Evolutionary conservation across 2,888 invertebrate genomes (phyloP).

Genomic region (Oscheius sp.): DNA sequence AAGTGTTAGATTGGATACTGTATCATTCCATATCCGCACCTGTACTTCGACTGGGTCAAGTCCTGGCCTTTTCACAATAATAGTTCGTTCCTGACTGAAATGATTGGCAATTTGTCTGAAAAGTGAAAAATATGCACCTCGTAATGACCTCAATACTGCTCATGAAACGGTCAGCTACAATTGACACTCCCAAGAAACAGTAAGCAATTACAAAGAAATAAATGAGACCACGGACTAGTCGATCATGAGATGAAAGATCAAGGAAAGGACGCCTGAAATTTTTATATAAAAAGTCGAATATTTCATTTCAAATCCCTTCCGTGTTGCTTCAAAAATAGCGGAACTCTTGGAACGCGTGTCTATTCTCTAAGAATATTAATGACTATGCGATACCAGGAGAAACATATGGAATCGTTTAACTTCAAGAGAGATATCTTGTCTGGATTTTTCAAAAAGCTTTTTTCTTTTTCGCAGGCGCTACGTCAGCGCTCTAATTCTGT

Average conservation of each 20-base stretch:
- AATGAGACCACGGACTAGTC: slow-evolving; percentile 79
- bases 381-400: not conserved
- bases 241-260: slow-evolving; percentile 59
- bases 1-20: slow-evolving; percentile 95
- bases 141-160: slow-evolving; percentile 99
- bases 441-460: slow-evolving; percentile 28
- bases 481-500: slow-evolving; percentile 9
- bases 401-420: not conserved
- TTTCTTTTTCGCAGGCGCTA: slow-evolving; percentile 38
- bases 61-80: slow-evolving; percentile 86
- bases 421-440: slow-evolving; percentile 13
- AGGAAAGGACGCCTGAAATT: slow-evolving; percentile 67
- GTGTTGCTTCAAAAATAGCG: not conserved
- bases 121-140: slow-evolving; percentile 38
- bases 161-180: slow-evolving; percentile 98
- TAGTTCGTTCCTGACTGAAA: slow-evolving; percentile 83
- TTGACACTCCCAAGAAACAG: slow-evolving; percentile 97
- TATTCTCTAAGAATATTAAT: not conserved
- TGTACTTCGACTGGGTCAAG: slow-evolving; percentile 84
- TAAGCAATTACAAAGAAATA: slow-evolving; percentile 90
- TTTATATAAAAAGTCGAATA: not conserved
- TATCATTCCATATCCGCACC: slow-evolving; percentile 98
- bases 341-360: not conserved
- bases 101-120: not conserved
- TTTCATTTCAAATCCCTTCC: not conserved